These are phyloP conservation scores for Polyodon spathula DNA, from an alignment of 2,113 vertebrate species.

Conservation along the genomic window DNA sequence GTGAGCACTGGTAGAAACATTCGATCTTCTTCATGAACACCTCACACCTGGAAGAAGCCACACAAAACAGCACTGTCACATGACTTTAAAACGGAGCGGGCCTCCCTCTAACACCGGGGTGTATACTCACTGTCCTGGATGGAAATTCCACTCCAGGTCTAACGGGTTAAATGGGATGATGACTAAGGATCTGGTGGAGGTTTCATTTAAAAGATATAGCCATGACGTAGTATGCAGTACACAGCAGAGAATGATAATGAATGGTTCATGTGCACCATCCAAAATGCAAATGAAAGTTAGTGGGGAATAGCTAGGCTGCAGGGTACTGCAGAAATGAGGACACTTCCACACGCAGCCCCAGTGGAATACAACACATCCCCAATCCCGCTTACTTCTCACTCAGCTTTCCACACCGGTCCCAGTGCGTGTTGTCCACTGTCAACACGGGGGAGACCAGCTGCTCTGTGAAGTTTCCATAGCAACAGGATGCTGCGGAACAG, in stretches of 20 bases:
- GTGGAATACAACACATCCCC: too few relatives aligned
- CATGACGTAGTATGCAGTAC: too few relatives aligned
- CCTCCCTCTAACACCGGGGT: too few relatives aligned
- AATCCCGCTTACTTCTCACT: conserved; percentile 44
- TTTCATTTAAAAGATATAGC: too few relatives aligned
- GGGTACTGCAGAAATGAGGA: background rate
- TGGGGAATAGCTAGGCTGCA: background rate
- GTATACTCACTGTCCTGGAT: too few relatives aligned
- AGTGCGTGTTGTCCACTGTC: conserved; percentile 46
- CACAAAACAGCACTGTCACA: background rate
- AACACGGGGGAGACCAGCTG: conserved; percentile 44
- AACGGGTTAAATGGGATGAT: too few relatives aligned
- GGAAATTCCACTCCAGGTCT: too few relatives aligned
- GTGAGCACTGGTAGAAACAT: conserved; percentile 59
- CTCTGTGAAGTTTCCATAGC: conserved; percentile 44
- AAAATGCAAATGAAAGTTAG: too few relatives aligned
- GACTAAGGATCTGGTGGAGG: too few relatives aligned
- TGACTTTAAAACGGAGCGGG: background rate
- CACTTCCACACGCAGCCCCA: too few relatives aligned
- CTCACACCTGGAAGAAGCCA: conserved; percentile 44
- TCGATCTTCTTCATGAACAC: conserved; percentile 52
- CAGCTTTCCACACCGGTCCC: conserved; percentile 55
- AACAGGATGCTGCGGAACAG: conserved; percentile 49
- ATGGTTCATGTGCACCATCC: too few relatives aligned
- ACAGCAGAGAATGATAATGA: too few relatives aligned